A percentile compares a stretch with the other conserved stretches of the same genome.
These are phyloP conservation scores for Ophiothrix spiculata DNA, from an alignment of 35 echinoderm and acorn worm species.

Conservation along the genomic window DNA sequence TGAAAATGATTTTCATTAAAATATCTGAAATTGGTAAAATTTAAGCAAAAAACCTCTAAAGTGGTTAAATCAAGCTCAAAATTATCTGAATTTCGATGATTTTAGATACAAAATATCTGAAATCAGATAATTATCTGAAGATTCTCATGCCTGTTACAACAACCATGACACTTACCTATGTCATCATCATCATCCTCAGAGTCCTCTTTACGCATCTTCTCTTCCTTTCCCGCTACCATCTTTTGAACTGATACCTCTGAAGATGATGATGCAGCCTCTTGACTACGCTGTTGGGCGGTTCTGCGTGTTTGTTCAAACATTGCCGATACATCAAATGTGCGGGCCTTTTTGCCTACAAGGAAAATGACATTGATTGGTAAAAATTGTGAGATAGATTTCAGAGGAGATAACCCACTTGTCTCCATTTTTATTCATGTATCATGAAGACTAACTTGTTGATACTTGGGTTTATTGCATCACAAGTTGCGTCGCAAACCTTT, in stretches of 20 bases:
- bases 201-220: background rate
- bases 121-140: background rate
- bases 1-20: too few relatives aligned
- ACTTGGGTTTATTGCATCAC: background rate
- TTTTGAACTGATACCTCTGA: background rate
- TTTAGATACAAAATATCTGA: background rate
- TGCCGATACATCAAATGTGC: constrained; percentile 75
- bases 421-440: background rate
- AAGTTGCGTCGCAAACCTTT: too few relatives aligned
- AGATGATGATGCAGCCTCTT: background rate
- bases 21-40: too few relatives aligned
- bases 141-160: background rate
- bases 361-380: constrained; percentile 23
- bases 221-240: background rate
- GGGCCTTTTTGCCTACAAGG: constrained; percentile 75
- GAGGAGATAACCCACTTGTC: background rate
- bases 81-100: too few relatives aligned
- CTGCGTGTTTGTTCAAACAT: constrained; percentile 86
- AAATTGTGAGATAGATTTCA: too few relatives aligned
- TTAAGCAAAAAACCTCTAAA: too few relatives aligned
- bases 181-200: constrained; percentile 65
- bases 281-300: constrained; percentile 58
- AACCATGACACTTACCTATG: constrained; percentile 58
- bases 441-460: background rate
- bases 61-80: too few relatives aligned